These are phyloP conservation scores for Paraescarpia echinospica DNA, from an alignment of 1,140 invertebrate genomes.

Conservation along the genomic window DNA sequence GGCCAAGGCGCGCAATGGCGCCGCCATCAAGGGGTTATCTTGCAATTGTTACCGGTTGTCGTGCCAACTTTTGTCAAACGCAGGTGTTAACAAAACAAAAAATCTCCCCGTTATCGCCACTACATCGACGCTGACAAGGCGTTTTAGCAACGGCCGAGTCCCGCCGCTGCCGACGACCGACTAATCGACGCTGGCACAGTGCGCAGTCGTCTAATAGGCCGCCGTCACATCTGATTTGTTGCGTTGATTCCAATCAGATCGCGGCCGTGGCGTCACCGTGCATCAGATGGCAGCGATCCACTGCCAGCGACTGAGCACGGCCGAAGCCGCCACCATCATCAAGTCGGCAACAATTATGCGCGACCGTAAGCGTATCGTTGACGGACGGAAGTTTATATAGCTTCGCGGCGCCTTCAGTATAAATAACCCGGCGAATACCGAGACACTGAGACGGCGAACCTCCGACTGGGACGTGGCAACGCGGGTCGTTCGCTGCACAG, in stretches of 20 bases:
- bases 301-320: neutral
- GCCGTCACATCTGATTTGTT: neutral
- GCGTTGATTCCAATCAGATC: neutral
- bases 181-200: neutral
- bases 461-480: neutral
- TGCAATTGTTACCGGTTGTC: neutral
- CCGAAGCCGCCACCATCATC: neutral
- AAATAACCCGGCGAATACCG: neutral
- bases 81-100: neutral
- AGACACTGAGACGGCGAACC: neutral
- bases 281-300: neutral
- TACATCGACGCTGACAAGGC: neutral
- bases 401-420: neutral
- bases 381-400: constrained; percentile 5
- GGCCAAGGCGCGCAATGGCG: too few relatives aligned
- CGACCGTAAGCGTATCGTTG: neutral
- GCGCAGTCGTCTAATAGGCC: neutral
- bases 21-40: neutral
- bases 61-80: neutral
- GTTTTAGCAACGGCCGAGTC: neutral
- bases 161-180: neutral
- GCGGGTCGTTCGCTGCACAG: neutral
- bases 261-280: neutral
- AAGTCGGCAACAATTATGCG: neutral
- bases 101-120: neutral